Base-by-base conservation (phyloP, 2,888 invertebrate genomes). In the Rhamphomyia laevipes region DNA sequence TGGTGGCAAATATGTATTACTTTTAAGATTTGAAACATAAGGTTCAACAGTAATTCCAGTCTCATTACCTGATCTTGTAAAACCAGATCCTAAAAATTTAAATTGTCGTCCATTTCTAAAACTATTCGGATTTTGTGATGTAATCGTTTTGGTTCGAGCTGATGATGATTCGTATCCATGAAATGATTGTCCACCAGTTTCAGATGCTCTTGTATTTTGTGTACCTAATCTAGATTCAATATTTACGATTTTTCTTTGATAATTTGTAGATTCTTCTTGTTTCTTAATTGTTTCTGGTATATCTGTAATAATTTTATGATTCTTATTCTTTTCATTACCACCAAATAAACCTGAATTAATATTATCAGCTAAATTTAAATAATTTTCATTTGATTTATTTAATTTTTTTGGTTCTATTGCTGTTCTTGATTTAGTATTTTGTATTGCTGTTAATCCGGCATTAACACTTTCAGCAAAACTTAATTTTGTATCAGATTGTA, bases 281-380 rank as follows among this genome's bases (percentile, higher is more conserved):
- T 27, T 27, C 9, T 27, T 27, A 7, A 27, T 27, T 27, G 35
- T 35, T n/a, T n/a, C 35, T n/a, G 35, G 35, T 35, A n/a, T n/a
- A 35, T 35, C n/a, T 13, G 2, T 35, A 5, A 13, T 13, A 35
- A 2, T 35, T 7, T 13, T 33, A 6, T 33, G 3, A 13, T 13
- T 13, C 4, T 6, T 27, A 21, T 1, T 12, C 13, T 13, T 18
- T 2, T 40, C 12, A 15, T 42, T 15, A 27, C 10, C 7, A 27
- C 15, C n/a, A 23, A 42, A 42, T 23, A 42, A 42, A 4, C 42
- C 51, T 2, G 47, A 45, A 38, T 54, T 54, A 33, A 54, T 43
- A 17, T 44, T 52, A 21, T 50, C 47, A 15, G 53, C 51, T 18
- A 50, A 50, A 21, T 43, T 31, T 7, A 31, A 18, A 9, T 30